These are phyloP conservation scores for Sacculina carcini DNA, from an alignment of 2,888 invertebrate genomes.

Conservation along the genomic window DNA sequence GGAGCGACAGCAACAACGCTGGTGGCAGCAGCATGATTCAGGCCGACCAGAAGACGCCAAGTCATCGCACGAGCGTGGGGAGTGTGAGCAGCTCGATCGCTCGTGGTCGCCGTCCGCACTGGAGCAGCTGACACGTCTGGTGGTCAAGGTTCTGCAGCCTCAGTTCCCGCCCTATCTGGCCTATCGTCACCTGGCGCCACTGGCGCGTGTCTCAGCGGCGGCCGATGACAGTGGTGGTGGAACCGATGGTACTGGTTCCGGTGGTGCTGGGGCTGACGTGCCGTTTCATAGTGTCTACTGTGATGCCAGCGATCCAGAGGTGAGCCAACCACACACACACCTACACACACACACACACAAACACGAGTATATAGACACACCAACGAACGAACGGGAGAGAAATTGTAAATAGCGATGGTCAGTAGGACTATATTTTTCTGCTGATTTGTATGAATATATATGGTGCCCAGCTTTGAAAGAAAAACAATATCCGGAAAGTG, in stretches of 20 bases:
- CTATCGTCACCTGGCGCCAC: conserved; percentile 33
- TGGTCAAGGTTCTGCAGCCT: conserved; percentile 61
- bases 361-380: no score
- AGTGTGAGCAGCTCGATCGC: background rate
- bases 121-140: conserved; percentile 60
- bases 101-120: conserved; percentile 52
- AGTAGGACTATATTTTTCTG: no score
- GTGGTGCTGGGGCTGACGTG: no score
- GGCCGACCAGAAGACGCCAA: no score
- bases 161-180: conserved; percentile 47
- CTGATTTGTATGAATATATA: no score
- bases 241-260: conserved; percentile 8
- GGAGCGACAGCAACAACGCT: no score
- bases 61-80: conserved; percentile 9
- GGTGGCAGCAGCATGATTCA: no score
- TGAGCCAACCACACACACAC: background rate
- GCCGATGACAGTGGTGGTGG: background rate
- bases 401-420: no score
- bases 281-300: conserved; percentile 51
- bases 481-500: no score
- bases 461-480: no score
- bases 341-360: no score
- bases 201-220: conserved; percentile 20
- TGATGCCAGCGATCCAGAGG: conserved; percentile 56
- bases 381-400: no score